Evolutionary conservation across 2,888 invertebrate species (phyloP), one percentile per base, ranked within the genome.

Genomic region (Epirrhoe alternata): DNA sequence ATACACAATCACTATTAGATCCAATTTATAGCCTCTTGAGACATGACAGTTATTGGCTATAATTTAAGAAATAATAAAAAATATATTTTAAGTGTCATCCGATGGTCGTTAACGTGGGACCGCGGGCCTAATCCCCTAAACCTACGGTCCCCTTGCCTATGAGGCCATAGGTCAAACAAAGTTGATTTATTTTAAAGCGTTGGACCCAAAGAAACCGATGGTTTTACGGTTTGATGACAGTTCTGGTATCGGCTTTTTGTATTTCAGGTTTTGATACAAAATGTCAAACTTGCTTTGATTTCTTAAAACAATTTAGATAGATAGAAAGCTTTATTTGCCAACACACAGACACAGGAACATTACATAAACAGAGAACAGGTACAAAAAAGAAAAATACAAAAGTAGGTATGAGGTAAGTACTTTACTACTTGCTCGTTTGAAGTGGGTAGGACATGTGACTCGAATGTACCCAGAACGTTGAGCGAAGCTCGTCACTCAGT

Each of bases 101-200:
- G 68, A 79, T 66, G 77, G 77, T 87, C 86, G 87, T 87, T 88
- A 86, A 77, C 80, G 81, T 75, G 75, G 69, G 75, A 75, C 67
- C 70, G 58, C 60, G 60, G 61, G 61, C 49, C n/a, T 60, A 58
- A 52, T 63, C 59, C 66, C 66, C 62, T 55, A 67, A 63, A 63
- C 55, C 61, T 54, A 52, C n/a, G 74, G 73, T 79, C 81, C 85
- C 81, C 79, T 42, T 42, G 76, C 74, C 81, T 71, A 74, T 68
- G 75, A 71, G 87, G 87, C 84, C 83, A 79, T 66, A 80, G 89
- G 88, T 89, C 86, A 88, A 86, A 82, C 80, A 84, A 82, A 76
- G 85, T 85, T 86, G 86, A 86, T 86, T 87, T 86, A 87, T 88
- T 78, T 79, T 76, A 77, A 60, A 72, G 66, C 70, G 53, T 64